Percentiles rank a stretch among this genome's conserved stretches.
Conservation (phyloP, 2,888 invertebrate genomes). For the Syrista parreyssii region DNA sequence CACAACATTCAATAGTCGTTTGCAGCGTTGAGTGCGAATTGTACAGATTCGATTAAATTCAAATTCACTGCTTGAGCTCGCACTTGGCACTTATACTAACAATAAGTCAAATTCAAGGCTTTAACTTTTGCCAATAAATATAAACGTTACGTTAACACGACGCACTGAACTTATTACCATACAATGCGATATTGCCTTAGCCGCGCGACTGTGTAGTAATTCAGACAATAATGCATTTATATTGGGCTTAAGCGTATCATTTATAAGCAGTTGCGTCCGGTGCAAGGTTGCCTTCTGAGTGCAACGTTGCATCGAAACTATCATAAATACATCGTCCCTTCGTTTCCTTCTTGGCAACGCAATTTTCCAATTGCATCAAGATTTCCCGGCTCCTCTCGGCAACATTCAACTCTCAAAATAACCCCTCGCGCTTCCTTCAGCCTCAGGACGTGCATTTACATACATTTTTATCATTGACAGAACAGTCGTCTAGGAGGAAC, state of each 20-base stretch:
- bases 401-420: background rate
- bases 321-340: background rate
- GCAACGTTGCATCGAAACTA: background rate
- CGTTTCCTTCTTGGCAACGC: background rate
- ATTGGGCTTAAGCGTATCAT: conserved; percentile 39
- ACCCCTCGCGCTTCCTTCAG: background rate
- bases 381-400: background rate
- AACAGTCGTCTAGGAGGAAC: conserved; percentile 20
- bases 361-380: background rate
- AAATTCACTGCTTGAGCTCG: background rate
- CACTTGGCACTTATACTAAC: background rate
- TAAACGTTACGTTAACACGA: conserved; percentile 5
- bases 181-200: conserved; percentile 25
- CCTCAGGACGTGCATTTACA: conserved; percentile 33
- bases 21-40: background rate
- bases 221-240: conserved; percentile 38
- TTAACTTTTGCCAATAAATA: background rate
- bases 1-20: background rate
- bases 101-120: background rate
- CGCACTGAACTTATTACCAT: conserved; percentile 27
- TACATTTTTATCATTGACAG: conserved; percentile 20
- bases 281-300: conserved; percentile 13
- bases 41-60: background rate
- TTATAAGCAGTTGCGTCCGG: conserved; percentile 36
- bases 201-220: conserved; percentile 25